Evolutionary conservation across 2,888 invertebrate genomes (phyloP).

Genomic region (Oscheius sp.): DNA sequence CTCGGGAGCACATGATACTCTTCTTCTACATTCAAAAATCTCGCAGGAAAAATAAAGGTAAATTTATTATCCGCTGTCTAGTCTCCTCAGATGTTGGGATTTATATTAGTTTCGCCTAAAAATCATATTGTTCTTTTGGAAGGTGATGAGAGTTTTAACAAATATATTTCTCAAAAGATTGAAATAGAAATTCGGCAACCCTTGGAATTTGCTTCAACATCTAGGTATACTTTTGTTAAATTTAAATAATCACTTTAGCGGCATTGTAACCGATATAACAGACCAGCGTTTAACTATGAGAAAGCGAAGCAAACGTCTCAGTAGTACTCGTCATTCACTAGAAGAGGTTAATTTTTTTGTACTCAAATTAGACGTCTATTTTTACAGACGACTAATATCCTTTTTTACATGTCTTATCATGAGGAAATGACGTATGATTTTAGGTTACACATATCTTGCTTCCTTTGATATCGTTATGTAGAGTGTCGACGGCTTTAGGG

Average conservation of each 20-base stretch:
- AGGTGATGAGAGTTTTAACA: constrained; percentile 2
- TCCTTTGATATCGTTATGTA: constrained; percentile 16
- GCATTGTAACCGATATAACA: constrained; percentile 11
- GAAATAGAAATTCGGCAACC: constrained; percentile 15
- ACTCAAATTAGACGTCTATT: too few species aligned
- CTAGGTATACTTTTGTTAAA: background rate
- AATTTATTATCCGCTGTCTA: background rate
- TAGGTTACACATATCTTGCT: constrained; percentile 21
- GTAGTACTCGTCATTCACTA: background rate
- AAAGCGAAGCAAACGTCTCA: constrained; percentile 1
- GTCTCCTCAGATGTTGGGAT: constrained; percentile 18
- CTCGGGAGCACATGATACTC: constrained; percentile 15
- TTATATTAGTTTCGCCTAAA: constrained; percentile 17
- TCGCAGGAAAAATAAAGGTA: constrained; percentile 3
- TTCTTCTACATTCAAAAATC: constrained; percentile 7
- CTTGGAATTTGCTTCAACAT: constrained; percentile 8
- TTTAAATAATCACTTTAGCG: too few species aligned
- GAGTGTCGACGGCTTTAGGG: constrained; percentile 2
- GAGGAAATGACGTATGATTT: constrained; percentile 15
- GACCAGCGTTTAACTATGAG: background rate
- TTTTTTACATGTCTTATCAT: background rate
- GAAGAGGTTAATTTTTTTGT: constrained; percentile 9
- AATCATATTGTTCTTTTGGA: constrained; percentile 9
- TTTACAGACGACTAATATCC: too few species aligned
- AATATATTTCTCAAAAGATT: background rate